Conservation (phyloP, 1,140 invertebrate genomes). For the Cydia splendana region DNA sequence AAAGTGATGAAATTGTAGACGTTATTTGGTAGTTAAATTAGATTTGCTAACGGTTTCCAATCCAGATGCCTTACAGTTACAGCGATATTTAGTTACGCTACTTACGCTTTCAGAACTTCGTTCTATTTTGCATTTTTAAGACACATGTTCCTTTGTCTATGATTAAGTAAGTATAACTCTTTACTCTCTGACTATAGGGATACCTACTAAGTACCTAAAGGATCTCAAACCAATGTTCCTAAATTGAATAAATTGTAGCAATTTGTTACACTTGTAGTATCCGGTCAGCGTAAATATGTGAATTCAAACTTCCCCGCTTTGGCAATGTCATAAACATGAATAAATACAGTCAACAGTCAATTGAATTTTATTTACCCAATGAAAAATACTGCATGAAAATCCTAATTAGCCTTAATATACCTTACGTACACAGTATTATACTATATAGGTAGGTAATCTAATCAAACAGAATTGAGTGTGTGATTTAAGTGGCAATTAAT, state of each 20-base stretch:
- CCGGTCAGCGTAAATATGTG: not conserved
- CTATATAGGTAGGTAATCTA: too few relatives aligned
- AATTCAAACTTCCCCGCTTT: constrained; percentile 16
- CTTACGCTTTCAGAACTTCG: too few relatives aligned
- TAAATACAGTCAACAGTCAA: constrained; percentile 8
- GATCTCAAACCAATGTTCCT: not conserved
- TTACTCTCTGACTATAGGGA: not conserved
- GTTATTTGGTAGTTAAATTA: too few relatives aligned
- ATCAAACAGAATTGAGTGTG: too few relatives aligned
- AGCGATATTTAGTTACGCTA: too few relatives aligned
- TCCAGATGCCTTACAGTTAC: too few relatives aligned
- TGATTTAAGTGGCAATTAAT: too few relatives aligned
- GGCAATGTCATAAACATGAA: constrained; percentile 20
- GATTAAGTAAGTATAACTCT: not conserved
- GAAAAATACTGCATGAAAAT: not conserved
- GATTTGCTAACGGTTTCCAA: too few relatives aligned
- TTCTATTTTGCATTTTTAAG: not conserved
- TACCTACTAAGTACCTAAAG: not conserved
- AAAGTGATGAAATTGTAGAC: too few relatives aligned
- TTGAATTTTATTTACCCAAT: constrained; percentile 7
- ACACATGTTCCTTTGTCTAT: not conserved
- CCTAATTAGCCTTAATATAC: not conserved
- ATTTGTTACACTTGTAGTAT: constrained; percentile 19
- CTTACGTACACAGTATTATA: too few relatives aligned
- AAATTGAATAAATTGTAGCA: constrained; percentile 19